phyloP scores from a whole-genome alignment of 92 coral and sea anemone species.

The Epizoanthus rinbou region DNA sequence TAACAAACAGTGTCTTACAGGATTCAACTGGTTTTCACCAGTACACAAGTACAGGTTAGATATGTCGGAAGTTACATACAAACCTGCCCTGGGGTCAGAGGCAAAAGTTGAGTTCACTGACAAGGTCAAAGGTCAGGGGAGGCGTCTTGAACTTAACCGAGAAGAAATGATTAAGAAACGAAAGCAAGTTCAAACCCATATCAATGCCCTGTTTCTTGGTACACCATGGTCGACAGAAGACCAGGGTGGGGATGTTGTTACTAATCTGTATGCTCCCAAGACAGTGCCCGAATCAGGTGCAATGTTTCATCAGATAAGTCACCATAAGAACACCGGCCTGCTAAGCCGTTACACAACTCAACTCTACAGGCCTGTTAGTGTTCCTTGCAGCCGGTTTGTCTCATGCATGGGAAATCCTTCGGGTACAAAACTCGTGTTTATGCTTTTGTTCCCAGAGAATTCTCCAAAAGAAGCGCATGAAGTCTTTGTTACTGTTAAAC shows the following conservation, averaged over 20 bases:
- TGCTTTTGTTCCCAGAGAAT: conserved; percentile 65
- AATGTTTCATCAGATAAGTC: conserved; percentile 65
- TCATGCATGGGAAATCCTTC: conserved; percentile 60
- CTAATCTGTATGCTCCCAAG: conserved; percentile 66
- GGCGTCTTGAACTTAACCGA: conserved; percentile 50
- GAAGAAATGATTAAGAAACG: conserved; percentile 74
- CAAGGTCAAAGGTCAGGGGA: conserved; percentile 67
- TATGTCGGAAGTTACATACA: conserved; percentile 69
- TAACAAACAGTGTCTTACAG: conserved; percentile 66
- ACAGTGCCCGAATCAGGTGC: conserved; percentile 81
- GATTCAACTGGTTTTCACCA: conserved; percentile 88
- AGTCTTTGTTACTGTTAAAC: conserved; percentile 57
- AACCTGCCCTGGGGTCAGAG: conserved; percentile 63
- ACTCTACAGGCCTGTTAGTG: conserved; percentile 59
- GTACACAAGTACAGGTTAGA: conserved; percentile 64
- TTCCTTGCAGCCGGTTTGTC: conserved; percentile 61
- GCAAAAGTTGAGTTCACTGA: conserved; percentile 73
- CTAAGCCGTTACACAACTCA: conserved; percentile 70
- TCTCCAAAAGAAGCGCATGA: conserved; percentile 65
- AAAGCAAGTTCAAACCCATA: conserved; percentile 61
- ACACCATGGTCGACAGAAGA: conserved; percentile 74
- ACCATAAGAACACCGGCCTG: conserved; percentile 48
- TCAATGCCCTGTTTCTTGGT: conserved; percentile 72
- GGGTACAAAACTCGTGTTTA: conserved; percentile 69
- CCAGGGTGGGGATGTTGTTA: conserved; percentile 48